Evolutionary conservation across 2,797 vertebrate genomes (phyloP).

Genomic region (Pantherophis alleghaniensis): DNA sequence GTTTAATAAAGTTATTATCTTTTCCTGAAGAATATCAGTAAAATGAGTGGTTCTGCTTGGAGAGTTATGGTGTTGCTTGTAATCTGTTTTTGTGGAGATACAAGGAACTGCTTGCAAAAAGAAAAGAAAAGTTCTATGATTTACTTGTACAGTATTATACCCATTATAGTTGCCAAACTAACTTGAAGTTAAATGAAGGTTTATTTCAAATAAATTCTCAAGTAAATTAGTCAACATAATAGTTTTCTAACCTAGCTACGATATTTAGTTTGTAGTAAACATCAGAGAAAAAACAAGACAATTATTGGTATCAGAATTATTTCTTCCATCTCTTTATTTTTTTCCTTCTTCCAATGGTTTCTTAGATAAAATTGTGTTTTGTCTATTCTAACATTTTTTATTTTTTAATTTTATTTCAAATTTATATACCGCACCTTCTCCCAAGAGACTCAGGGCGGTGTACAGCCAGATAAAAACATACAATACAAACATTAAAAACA

Average conservation of each 20-base stretch:
- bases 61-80: too few relatives aligned
- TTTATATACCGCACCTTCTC: too few relatives aligned
- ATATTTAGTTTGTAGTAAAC: neutral
- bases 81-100: too few relatives aligned
- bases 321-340: neutral
- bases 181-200: neutral
- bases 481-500: too few relatives aligned
- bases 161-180: too few relatives aligned
- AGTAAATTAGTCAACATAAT: neutral
- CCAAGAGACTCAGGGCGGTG: too few relatives aligned
- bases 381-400: too few relatives aligned
- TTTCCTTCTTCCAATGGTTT: neutral
- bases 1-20: neutral
- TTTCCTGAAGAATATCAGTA: neutral
- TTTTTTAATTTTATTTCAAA: too few relatives aligned
- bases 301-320: neutral
- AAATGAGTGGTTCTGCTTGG: neutral
- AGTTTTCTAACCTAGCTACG: neutral
- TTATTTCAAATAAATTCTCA: neutral
- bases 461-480: too few relatives aligned
- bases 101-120: too few relatives aligned
- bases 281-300: neutral
- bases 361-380: neutral
- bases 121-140: neutral
- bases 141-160: neutral